Percentiles rank a stretch among this genome's conserved stretches.
phyloP scores from a whole-genome alignment of 2,888 invertebrate genomes.

The Melieria crassipennis region DNA sequence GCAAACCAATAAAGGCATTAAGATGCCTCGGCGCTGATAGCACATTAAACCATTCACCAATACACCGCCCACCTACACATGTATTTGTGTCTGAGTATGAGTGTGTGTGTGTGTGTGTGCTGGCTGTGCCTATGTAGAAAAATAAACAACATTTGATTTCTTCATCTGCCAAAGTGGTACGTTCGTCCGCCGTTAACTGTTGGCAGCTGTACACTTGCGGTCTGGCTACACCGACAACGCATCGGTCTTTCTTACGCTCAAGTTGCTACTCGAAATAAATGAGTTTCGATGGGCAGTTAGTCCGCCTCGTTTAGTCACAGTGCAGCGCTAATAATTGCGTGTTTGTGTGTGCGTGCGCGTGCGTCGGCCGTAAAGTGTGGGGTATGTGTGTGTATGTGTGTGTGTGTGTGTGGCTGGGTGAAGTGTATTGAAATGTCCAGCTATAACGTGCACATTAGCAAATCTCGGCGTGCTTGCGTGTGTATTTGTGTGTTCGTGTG shows the following conservation, averaged over 20 bases:
- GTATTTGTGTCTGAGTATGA: too few relatives aligned
- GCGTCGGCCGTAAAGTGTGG: neutral
- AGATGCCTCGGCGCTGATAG: conserved; percentile 1
- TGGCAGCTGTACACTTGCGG: too few relatives aligned
- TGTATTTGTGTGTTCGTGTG: neutral
- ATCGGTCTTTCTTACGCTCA: too few relatives aligned
- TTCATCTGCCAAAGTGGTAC: neutral
- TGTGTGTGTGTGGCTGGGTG: conserved; percentile 8
- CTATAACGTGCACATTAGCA: conserved; percentile 2
- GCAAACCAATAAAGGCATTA: neutral
- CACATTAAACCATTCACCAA: neutral
- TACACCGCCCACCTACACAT: too few relatives aligned
- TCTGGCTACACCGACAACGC: too few relatives aligned
- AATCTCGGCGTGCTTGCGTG: conserved; percentile 16
- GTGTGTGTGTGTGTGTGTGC: too few relatives aligned
- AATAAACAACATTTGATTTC: conserved; percentile 1
- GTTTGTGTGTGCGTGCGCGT: neutral
- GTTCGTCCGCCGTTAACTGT: neutral
- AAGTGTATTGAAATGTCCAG: neutral
- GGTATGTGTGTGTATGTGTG: neutral
- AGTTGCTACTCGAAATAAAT: too few relatives aligned
- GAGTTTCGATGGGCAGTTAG: too few relatives aligned
- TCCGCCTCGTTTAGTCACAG: too few relatives aligned
- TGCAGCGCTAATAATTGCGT: neutral
- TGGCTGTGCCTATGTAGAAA: neutral